phyloP scores from a whole-genome alignment of 2,797 vertebrate genomes.

The Clarias platycephalus region DNA sequence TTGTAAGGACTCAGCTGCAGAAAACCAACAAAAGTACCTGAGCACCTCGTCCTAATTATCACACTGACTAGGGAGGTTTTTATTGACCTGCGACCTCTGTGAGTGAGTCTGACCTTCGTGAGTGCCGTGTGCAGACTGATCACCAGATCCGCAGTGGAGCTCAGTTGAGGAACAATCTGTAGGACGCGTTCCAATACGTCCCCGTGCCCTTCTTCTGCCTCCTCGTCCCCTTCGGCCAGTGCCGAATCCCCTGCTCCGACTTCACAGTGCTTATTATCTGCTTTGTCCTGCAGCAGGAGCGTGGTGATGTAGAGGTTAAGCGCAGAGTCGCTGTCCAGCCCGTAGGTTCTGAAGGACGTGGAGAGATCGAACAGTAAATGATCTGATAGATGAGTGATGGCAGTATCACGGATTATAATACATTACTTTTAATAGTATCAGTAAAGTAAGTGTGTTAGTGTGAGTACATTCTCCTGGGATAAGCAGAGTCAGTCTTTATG shows the following conservation, averaged over 20 bases:
- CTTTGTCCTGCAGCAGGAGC: conserved; percentile 78
- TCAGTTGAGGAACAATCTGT: conserved; percentile 82
- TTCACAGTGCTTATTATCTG: conserved; percentile 57
- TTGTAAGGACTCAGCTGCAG: conserved; percentile 92
- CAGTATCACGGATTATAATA: background rate
- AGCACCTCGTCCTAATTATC: background rate
- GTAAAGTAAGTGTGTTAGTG: background rate
- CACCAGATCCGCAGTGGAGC: conserved; percentile 78
- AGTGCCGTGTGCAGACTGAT: conserved; percentile 80
- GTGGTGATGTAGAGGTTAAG: conserved; percentile 93
- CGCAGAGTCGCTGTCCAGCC: conserved; percentile 81
- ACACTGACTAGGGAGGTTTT: background rate
- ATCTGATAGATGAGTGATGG: background rate
- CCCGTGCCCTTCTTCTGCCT: conserved; percentile 61
- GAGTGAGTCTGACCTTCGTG: conserved; percentile 77
- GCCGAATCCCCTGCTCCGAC: background rate
- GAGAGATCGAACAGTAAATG: background rate
- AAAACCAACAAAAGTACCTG: background rate
- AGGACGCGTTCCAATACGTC: conserved; percentile 76
- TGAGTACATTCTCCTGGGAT: too few relatives aligned
- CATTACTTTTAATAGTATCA: background rate
- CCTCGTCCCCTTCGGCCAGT: conserved; percentile 35
- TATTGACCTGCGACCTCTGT: background rate
- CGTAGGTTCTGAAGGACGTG: conserved; percentile 77
- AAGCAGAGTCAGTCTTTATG: background rate